phyloP scores from a whole-genome alignment of 2,888 invertebrate species.

The Chloromyia formosa region DNA sequence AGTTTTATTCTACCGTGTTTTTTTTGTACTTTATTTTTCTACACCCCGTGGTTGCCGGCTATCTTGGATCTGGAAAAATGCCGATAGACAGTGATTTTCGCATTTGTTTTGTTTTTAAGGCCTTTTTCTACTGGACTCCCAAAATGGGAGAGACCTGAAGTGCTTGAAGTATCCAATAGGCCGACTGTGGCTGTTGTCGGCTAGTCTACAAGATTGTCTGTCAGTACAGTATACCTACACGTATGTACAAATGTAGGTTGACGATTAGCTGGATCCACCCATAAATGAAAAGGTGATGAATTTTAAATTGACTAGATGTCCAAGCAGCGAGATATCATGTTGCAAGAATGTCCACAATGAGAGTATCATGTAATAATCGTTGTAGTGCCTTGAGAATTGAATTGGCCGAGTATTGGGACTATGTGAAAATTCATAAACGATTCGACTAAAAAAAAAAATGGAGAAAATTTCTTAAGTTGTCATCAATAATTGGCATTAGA shows the following conservation, averaged over 20 bases:
- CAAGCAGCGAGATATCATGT: constrained; percentile 17
- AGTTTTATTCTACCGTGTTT: background rate
- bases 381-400: background rate
- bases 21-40: background rate
- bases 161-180: background rate
- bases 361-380: background rate
- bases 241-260: constrained; percentile 15
- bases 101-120: too few relatives aligned
- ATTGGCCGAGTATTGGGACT: background rate
- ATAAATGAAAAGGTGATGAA: constrained; percentile 38
- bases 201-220: background rate
- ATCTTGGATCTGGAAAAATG: background rate
- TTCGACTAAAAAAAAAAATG: too few relatives aligned
- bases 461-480: constrained; percentile 3
- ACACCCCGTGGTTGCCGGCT: too few relatives aligned
- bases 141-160: background rate
- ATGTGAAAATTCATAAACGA: constrained; percentile 9
- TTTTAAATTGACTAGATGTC: constrained; percentile 21
- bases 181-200: background rate
- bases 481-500: constrained; percentile 8
- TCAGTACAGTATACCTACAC: too few relatives aligned
- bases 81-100: background rate
- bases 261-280: constrained; percentile 36
- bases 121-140: background rate
- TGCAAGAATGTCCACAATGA: constrained; percentile 1